phyloP scores from a whole-genome alignment of 2,113 vertebrate species.

The Alexandromys fortis region DNA sequence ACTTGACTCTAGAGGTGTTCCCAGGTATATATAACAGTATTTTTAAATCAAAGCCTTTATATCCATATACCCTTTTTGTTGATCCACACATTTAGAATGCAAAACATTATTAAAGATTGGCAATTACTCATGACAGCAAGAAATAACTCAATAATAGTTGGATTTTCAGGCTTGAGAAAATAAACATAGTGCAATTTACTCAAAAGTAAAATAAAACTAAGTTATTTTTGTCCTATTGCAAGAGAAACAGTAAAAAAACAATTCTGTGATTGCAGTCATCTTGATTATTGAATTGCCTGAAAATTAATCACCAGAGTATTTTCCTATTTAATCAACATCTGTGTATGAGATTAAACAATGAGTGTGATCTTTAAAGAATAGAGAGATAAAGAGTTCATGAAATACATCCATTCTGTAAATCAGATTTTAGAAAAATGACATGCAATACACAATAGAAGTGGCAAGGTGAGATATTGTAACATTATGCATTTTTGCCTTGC shows the following conservation, averaged over 20 bases:
- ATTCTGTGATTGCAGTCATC: conserved; percentile 12
- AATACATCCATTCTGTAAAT: not conserved
- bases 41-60: conserved; percentile 13
- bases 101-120: conserved; percentile 12
- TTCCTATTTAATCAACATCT: conserved; percentile 47
- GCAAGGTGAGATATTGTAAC: not conserved
- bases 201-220: conserved; percentile 52
- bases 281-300: conserved; percentile 50
- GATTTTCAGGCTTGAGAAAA: conserved; percentile 43
- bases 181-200: conserved; percentile 46
- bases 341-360: not conserved
- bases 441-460: not conserved
- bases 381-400: not conserved
- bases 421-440: conserved; percentile 13
- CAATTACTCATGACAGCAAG: not conserved
- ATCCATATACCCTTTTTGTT: not conserved
- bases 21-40: not conserved
- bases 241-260: conserved; percentile 47
- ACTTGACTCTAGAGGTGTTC: too few species aligned
- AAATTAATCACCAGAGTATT: conserved; percentile 41
- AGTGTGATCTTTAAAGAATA: not conserved
- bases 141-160: conserved; percentile 19
- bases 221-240: conserved; percentile 50
- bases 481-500: not conserved
- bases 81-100: conserved; percentile 40